phyloP scores from a whole-genome alignment of 2,888 invertebrate genomes.

The Orthosia gracilis region DNA sequence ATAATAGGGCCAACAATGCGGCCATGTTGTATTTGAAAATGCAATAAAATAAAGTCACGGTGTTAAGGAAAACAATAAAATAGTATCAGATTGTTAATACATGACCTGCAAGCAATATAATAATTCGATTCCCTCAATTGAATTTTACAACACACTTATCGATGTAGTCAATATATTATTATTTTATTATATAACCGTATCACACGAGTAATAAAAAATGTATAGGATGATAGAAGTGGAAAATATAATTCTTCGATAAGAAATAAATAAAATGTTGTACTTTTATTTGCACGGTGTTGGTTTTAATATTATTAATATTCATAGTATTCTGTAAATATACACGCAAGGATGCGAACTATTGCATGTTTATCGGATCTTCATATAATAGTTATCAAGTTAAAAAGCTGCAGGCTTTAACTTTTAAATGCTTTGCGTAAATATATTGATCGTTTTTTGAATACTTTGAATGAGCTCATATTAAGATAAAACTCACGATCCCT shows the following conservation, averaged over 20 bases:
- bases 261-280: slow-evolving; percentile 11
- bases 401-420: slow-evolving; percentile 6
- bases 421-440: slow-evolving; percentile 23
- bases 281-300: slow-evolving; percentile 12
- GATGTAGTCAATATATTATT: slow-evolving; percentile 21
- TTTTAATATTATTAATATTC: slow-evolving; percentile 23
- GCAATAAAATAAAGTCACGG: slow-evolving; percentile 30
- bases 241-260: slow-evolving; percentile 42
- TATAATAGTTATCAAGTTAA: not conserved
- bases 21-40: slow-evolving; percentile 11
- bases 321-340: slow-evolving; percentile 7
- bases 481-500: slow-evolving; percentile 33
- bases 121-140: slow-evolving; percentile 45
- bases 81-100: slow-evolving; percentile 34
- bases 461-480: slow-evolving; percentile 30
- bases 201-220: slow-evolving; percentile 26
- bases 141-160: slow-evolving; percentile 49
- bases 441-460: slow-evolving; percentile 2
- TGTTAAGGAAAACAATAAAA: slow-evolving; percentile 45
- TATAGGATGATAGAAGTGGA: slow-evolving; percentile 4
- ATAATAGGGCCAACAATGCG: not conserved
- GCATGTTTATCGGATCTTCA: slow-evolving; percentile 10
- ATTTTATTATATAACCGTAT: slow-evolving; percentile 38
- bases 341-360: not conserved
- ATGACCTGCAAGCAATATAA: slow-evolving; percentile 34